Evolutionary conservation across 1,140 invertebrate species (phyloP), one percentile per base, ranked within the genome.

Genomic region (Idris sp.): DNA sequence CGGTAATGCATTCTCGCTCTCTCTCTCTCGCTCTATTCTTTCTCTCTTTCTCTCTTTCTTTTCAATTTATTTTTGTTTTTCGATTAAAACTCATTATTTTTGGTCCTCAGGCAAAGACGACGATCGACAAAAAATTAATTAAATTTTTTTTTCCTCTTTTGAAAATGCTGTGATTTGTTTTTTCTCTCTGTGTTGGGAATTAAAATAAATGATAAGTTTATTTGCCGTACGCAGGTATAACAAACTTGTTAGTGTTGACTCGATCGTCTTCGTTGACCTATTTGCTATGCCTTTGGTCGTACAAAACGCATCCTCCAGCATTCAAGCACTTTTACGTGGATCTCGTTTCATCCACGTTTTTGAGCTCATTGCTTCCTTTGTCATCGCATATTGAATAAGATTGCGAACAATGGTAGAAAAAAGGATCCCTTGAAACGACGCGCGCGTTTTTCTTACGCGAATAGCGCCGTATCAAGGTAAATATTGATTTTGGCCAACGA

Each of bases 1-100:
- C 94, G 95, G 95, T 96, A 95, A 93, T 94, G 92, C 92, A 91
- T 90, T 90, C 89, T 89, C 80, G 87, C 83, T 87, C 79, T 86
- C 76, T 84, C 81, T 85, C 78, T 87, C 80, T 84, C 61, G 84
- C 74, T 86, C 79, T 84, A 46, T 81, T 79, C 58, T 81, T 14
- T 71, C 43, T 77, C 8, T 76, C n/a, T 64, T 4, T 77, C 22
- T 81, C 5, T 30, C 76, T 14, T 78, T 28, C 74, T n/a, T 76
- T n/a, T 79, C 38, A 74, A 7, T 73, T 19, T 80, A 64, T 77
- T 58, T 46, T 78, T 68, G 79, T 48, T 22, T 10, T 54, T 59
- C 33, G n/a, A 8, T 26, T 30, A 9, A 33, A 41, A 22, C 28
- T 58, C 68, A 35, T 51, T 53, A 28, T 51, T 51, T 22, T 41